Evolutionary conservation across 2,888 invertebrate genomes (phyloP).

Genomic region (Notocelia uddmanniana): DNA sequence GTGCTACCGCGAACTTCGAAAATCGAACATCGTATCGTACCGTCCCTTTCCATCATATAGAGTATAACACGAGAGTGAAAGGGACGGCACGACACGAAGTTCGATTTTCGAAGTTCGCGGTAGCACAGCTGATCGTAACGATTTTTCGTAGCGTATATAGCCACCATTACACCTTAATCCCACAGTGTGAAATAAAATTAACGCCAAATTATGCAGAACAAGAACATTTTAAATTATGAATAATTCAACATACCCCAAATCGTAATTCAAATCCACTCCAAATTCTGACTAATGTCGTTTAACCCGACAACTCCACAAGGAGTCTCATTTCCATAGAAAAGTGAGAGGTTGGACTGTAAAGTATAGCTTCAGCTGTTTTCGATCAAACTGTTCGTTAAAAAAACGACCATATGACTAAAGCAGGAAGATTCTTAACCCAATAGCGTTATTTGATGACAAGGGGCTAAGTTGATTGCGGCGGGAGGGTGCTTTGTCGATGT

Average conservation of each 20-base stretch:
- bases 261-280: background rate
- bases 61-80: too few species aligned
- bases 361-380: background rate
- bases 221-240: constrained; percentile 34
- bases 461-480: constrained; percentile 6
- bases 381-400: background rate
- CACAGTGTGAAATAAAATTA: constrained; percentile 15
- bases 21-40: too few species aligned
- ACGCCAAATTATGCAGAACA: constrained; percentile 26
- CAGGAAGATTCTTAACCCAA: background rate
- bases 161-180: too few species aligned
- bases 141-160: too few species aligned
- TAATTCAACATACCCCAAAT: constrained; percentile 21
- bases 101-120: too few species aligned
- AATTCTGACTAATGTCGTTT: constrained; percentile 2
- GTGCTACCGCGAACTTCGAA: too few species aligned
- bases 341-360: background rate
- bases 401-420: background rate
- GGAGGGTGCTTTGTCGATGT: background rate
- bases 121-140: too few species aligned
- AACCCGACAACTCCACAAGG: background rate
- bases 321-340: background rate
- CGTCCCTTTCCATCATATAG: too few species aligned
- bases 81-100: too few species aligned
- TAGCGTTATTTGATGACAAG: background rate